Conservation (phyloP, 2,113 vertebrate species). For the Cryptotis parvus region DNA sequence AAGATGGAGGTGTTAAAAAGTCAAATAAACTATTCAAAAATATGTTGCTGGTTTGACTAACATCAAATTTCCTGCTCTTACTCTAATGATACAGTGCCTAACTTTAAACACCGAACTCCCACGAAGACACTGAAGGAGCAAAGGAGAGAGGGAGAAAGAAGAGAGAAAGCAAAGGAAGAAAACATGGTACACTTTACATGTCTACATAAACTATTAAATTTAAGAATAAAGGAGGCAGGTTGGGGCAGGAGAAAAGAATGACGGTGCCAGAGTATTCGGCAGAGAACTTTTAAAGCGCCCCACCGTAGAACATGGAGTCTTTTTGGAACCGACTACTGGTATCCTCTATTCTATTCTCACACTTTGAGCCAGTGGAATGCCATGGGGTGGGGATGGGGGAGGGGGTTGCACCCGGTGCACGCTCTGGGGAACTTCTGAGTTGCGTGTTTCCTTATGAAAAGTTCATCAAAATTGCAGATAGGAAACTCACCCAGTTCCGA, state of each 20-base stretch:
- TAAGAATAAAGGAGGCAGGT: neutral
- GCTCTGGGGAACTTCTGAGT: neutral
- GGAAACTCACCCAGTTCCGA: neutral
- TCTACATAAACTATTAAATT: slow-evolving; percentile 15
- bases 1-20: neutral
- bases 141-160: neutral
- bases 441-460: neutral
- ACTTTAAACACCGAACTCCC: neutral
- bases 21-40: neutral
- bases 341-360: neutral
- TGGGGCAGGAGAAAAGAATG: neutral
- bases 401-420: neutral
- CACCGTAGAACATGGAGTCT: neutral
- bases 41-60: neutral
- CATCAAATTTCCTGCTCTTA: neutral
- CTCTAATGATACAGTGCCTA: neutral
- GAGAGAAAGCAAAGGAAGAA: neutral
- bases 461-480: neutral
- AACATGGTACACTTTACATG: neutral
- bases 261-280: neutral
- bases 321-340: neutral
- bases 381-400: too few relatives aligned
- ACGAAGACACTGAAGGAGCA: neutral
- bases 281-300: neutral
- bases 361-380: neutral